Conservation (phyloP, 2,797 vertebrate genomes). For the Lagocephalus sceleratus region DNA sequence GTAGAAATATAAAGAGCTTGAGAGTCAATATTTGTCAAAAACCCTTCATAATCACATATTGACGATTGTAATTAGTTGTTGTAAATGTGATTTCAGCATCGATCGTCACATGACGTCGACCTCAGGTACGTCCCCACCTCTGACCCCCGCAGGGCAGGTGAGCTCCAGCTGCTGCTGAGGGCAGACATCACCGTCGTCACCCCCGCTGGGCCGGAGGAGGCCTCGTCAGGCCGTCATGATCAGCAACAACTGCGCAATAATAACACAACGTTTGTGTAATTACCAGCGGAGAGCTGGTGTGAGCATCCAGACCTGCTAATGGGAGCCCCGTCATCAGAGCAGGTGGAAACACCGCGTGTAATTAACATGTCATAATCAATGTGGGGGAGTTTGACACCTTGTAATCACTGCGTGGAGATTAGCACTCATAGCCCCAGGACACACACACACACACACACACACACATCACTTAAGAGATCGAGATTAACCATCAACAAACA, state of each 20-base stretch:
- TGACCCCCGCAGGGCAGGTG: too few species aligned
- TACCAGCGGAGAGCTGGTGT: too few species aligned
- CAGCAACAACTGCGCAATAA: neutral
- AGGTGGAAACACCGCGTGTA: conserved; percentile 95
- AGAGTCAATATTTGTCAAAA: conserved; percentile 40
- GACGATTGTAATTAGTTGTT: conserved; percentile 49
- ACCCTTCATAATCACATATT: conserved; percentile 51
- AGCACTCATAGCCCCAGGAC: conserved; percentile 89
- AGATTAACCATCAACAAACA: conserved; percentile 2
- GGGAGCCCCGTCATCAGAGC: conserved; percentile 76
- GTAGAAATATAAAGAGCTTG: conserved; percentile 5
- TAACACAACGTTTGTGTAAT: neutral
- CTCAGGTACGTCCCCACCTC: too few species aligned
- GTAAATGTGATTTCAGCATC: neutral
- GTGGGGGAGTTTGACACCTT: conserved; percentile 89
- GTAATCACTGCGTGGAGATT: conserved; percentile 99
- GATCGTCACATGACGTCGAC: too few species aligned
- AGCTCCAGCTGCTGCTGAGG: too few species aligned
- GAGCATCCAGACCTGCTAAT: conserved; percentile 14
- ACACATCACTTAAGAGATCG: conserved; percentile 39
- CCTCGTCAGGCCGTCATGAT: too few species aligned
- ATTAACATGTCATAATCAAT: conserved; percentile 99
- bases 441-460: conserved; percentile 61
- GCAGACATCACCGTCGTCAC: too few species aligned
- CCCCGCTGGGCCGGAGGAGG: too few species aligned